Conservation (phyloP, 2,888 invertebrate genomes). For the Macropis europaea region DNA sequence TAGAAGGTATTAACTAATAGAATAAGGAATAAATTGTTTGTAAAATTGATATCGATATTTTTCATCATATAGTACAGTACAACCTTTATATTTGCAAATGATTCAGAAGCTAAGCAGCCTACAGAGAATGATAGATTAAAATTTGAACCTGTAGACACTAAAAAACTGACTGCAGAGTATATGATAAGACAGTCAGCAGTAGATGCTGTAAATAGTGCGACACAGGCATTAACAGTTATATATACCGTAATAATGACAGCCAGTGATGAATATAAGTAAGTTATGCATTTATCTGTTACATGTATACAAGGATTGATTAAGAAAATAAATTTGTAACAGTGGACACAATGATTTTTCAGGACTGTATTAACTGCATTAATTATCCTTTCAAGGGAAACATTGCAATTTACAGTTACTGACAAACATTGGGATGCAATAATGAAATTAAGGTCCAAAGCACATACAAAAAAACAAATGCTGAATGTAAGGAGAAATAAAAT, state of each 20-base stretch:
- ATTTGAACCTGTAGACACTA: conserved; percentile 63
- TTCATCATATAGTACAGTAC: conserved; percentile 59
- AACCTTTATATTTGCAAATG: conserved; percentile 57
- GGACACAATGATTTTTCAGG: conserved; percentile 55
- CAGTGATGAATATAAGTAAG: conserved; percentile 74
- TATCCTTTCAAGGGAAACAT: conserved; percentile 68
- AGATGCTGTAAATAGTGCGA: conserved; percentile 73
- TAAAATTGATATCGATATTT: neutral
- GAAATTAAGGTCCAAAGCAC: conserved; percentile 66
- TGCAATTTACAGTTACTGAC: conserved; percentile 65
- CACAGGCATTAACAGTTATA: conserved; percentile 72
- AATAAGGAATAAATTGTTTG: neutral
- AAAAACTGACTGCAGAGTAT: conserved; percentile 70
- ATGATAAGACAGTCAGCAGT: conserved; percentile 75
- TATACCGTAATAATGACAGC: conserved; percentile 71
- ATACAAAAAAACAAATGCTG: conserved; percentile 70
- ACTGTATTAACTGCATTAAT: conserved; percentile 67
- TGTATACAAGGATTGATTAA: neutral
- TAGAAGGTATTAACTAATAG: neutral
- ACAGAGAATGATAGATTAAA: conserved; percentile 61
- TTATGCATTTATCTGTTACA: neutral
- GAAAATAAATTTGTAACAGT: neutral
- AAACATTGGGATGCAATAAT: conserved; percentile 73
- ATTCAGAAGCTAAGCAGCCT: conserved; percentile 55
- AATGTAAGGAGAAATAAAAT: conserved; percentile 58